Base-by-base conservation (phyloP, 2,797 vertebrate species). In the Neostethus bicornis region DNA sequence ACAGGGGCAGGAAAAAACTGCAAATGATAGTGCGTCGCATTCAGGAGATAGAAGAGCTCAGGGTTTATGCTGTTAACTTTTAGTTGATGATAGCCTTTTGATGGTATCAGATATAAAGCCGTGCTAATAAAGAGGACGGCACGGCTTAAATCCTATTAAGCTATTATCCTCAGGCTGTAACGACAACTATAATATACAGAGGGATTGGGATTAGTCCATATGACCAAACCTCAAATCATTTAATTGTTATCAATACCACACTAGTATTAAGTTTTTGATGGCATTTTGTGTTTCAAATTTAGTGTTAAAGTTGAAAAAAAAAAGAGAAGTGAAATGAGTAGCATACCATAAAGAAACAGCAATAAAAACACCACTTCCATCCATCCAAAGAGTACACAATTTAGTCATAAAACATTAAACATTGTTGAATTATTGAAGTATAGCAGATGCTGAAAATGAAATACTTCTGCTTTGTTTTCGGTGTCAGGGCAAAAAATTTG, bases 361-460 rank as follows among this genome's bases (percentile, higher is more conserved):
- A 60, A 58, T 52, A 24, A 43, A 61, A 81, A 68, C 28, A 37
- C 56, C 61, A 64, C 63, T 77, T 81, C 63, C 39, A 39, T 61
- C 71, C 80, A 67, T 70, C 67, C 35, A 65, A 73, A 80, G 69
- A 85, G 86, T 89, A 93, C 91, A 92, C 76, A 87, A 90, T 92
- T 94, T 93, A 88, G 87, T 90, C 93, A 93, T 93, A 91, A 95
- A 96, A 95, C 87, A 94, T 93, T 93, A 91, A 94, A 90, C 89
- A 70, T 66, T 58, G 66, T 75, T 96, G 88, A 94, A 95, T 95
- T 95, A 96, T 95, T 95, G 91, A 96, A 87, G 84, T 74, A 85
- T 86, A 86, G 90, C 90, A 90, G 92, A 93, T 89, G 92, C 86
- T 83, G 84, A 81, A 90, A 92, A 93, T 77, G 92, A 85, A 91